Evolutionary conservation across 1,140 invertebrate species (phyloP).

Genomic region (Macrobrachium nipponense): DNA sequence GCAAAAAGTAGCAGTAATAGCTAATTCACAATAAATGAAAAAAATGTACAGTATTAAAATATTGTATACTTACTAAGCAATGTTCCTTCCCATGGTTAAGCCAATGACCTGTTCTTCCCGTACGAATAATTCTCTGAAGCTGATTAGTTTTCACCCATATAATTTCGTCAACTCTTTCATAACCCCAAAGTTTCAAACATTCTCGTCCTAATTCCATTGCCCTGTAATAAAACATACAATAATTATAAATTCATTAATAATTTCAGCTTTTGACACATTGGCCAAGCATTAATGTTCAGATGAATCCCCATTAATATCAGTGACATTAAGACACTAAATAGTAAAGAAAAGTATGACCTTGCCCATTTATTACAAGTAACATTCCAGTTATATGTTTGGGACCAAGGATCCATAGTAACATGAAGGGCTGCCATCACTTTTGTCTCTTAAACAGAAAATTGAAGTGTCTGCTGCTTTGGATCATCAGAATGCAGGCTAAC

Average conservation of each 20-base stretch:
- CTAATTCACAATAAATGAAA: no score
- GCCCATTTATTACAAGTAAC: no score
- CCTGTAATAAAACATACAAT: conserved; percentile 69
- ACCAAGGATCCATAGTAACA: no score
- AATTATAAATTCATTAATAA: not conserved
- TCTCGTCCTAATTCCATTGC: conserved; percentile 97
- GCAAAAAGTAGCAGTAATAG: no score
- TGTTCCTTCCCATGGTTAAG: conserved; percentile 99
- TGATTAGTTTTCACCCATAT: conserved; percentile 99
- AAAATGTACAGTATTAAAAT: not conserved
- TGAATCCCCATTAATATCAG: no score
- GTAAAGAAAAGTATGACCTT: no score
- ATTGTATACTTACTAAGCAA: conserved; percentile 79
- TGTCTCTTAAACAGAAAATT: no score
- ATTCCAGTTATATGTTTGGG: no score
- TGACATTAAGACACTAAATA: no score
- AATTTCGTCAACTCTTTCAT: conserved; percentile 95
- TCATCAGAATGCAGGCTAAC: no score
- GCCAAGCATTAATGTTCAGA: not conserved
- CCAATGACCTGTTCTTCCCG: conserved; percentile 97
- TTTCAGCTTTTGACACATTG: not conserved
- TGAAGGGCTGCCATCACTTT: no score
- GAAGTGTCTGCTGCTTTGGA: no score
- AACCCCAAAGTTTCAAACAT: conserved; percentile 93
- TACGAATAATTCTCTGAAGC: conserved; percentile 95